Evolutionary conservation across 2,888 invertebrate genomes (phyloP), one percentile per base, ranked within the genome.

Genomic region (Papilio elwesi): DNA sequence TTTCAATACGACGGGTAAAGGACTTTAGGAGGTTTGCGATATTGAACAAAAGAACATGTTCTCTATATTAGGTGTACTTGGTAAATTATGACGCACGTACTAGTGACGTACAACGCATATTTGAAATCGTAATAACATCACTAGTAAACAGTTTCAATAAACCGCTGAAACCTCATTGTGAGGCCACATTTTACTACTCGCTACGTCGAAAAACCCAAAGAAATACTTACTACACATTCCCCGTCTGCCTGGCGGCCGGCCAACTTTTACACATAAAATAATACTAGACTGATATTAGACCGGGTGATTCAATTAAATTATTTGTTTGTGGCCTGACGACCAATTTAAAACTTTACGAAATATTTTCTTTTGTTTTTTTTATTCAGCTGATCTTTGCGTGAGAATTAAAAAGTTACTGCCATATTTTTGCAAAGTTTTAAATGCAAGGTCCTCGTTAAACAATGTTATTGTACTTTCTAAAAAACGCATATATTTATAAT

Each of bases 231-330:
- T 47, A 66, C 59, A 47, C 73, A 73, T 73, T 73, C 73, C 73
- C 36, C 69, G 52, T 26, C 59, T 38, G 43, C 6, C 73, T 78
- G 78, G 78, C 76, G 12, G 11, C 0, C 2, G 6, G 75, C 78
- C 78, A 78, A 52, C 15, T 51, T 52, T 51, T 43, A 73, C 68
- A 48, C 65, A 69, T 73, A 70, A 70, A 73, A 73, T 73, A 73
- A 70, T 73, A 73, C 69, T 55, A 65, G 73, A 73, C 65, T 53
- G 57, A 73, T 73, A 73, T 73, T 69, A 59, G 66, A 59, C 15
- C 66, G 71, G 64, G 73, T 74, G 76, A 74, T 76, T 75, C 76
- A 73, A 73, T 76, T 68, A 69, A 76, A 76, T 76, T 76, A 75
- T 78, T 76, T 76, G 75, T 76, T 71, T 74, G 74, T 74, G 66